Conservation (phyloP, 2,888 invertebrate genomes). For the Hirtodrosophila confusa region DNA sequence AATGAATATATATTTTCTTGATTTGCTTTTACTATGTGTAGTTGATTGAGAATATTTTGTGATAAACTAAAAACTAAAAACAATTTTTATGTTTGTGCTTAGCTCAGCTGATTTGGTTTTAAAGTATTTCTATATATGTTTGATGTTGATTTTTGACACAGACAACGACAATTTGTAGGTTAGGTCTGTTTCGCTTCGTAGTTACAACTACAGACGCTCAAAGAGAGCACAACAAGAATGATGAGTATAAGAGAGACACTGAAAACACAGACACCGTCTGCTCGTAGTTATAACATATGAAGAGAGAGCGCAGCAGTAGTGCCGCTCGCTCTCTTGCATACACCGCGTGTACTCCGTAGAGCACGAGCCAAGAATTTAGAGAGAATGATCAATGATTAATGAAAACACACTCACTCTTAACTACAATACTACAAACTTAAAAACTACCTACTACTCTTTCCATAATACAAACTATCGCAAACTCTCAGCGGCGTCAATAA, state of each 20-base stretch:
- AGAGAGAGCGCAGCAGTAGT: slow-evolving; percentile 45
- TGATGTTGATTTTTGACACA: slow-evolving; percentile 51
- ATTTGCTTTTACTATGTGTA: slow-evolving; percentile 56
- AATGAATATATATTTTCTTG: slow-evolving; percentile 12
- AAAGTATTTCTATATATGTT: slow-evolving; percentile 37
- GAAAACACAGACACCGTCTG: slow-evolving; percentile 1
- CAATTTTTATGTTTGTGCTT: slow-evolving; percentile 60
- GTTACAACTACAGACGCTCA: slow-evolving; percentile 45
- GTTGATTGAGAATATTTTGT: slow-evolving; percentile 40
- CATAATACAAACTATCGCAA: slow-evolving; percentile 80
- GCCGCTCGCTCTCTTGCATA: slow-evolving; percentile 27
- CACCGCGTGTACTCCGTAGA: slow-evolving; percentile 8
- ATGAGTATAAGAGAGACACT: slow-evolving; percentile 30
- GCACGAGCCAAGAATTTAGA: neutral
- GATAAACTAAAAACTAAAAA: slow-evolving; percentile 13
- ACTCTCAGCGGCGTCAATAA: slow-evolving; percentile 78
- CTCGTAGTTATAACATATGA: too few species aligned
- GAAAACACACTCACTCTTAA: slow-evolving; percentile 48
- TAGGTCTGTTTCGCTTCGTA: slow-evolving; percentile 49
- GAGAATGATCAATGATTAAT: too few species aligned
- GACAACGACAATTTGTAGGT: slow-evolving; percentile 42
- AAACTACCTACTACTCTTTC: slow-evolving; percentile 69
- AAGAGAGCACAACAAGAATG: slow-evolving; percentile 4
- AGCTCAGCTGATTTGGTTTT: slow-evolving; percentile 65
- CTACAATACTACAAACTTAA: slow-evolving; percentile 43